phyloP scores from a whole-genome alignment of 2,113 vertebrate species.

The Pavo muticus region DNA sequence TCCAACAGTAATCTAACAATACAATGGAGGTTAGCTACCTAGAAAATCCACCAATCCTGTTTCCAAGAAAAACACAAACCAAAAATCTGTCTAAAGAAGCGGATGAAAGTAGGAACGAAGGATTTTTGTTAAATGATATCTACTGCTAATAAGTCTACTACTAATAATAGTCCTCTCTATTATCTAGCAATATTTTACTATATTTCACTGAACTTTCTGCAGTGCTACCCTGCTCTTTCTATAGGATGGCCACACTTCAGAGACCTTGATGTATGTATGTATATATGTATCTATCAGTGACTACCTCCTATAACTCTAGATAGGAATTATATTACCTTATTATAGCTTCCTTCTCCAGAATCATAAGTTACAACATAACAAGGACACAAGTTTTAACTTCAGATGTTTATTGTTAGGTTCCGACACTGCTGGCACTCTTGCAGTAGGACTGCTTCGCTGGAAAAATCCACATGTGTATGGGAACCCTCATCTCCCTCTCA shows the following conservation, averaged over 20 bases:
- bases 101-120: not conserved
- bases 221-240: not conserved
- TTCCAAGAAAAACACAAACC: not conserved
- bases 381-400: not conserved
- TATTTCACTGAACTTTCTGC: not conserved
- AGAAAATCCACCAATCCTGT: not conserved
- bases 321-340: not conserved
- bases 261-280: not conserved
- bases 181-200: not conserved
- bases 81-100: not conserved
- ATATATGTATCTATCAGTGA: not conserved
- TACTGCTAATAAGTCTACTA: not conserved
- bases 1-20: not conserved
- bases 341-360: not conserved
- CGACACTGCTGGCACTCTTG: slow-evolving; percentile 82
- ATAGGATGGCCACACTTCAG: not conserved
- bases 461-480: slow-evolving; percentile 79
- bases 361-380: not conserved
- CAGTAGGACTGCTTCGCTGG: slow-evolving; percentile 85
- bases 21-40: not conserved
- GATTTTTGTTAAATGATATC: not conserved
- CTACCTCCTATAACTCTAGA: not conserved
- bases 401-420: slow-evolving; percentile 71
- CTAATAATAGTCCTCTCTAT: not conserved
- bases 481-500: slow-evolving; percentile 62